Evolutionary conservation across 2,888 invertebrate genomes (phyloP).

Genomic region (Drosophila monieri): DNA sequence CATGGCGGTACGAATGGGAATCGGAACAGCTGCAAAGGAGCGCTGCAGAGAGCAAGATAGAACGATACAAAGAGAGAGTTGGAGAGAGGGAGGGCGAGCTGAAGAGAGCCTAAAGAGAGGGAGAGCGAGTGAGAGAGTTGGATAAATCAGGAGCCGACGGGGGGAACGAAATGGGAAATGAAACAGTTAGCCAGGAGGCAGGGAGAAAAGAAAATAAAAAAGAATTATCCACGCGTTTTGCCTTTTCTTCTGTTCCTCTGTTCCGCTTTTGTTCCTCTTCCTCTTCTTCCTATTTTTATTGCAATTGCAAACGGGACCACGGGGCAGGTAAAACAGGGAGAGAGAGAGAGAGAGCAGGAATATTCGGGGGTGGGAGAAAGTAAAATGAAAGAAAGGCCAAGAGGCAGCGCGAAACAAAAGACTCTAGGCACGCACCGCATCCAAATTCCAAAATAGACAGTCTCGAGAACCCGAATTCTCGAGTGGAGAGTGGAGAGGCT

Average conservation of each 20-base stretch:
- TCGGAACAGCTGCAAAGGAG: constrained; percentile 15
- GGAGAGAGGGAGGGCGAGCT: neutral
- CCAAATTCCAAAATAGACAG: constrained; percentile 22
- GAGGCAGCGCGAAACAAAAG: constrained; percentile 23
- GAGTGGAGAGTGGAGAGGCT: constrained; percentile 13
- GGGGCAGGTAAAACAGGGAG: constrained; percentile 22
- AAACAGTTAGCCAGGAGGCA: constrained; percentile 17
- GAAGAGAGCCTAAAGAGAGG: neutral
- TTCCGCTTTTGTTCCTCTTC: constrained; percentile 1
- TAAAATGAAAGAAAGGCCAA: constrained; percentile 11
- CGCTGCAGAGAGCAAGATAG: constrained; percentile 1
- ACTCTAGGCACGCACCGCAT: constrained; percentile 13
- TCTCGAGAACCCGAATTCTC: constrained; percentile 29
- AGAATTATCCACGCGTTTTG: constrained; percentile 49
- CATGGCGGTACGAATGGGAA: constrained; percentile 36
- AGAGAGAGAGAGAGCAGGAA: neutral
- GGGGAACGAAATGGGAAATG: neutral
- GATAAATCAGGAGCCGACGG: constrained; percentile 17
- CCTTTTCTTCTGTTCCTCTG: constrained; percentile 6
- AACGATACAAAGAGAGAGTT: neutral
- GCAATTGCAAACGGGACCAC: constrained; percentile 26
- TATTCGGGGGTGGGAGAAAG: neutral
- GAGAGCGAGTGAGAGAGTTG: neutral
- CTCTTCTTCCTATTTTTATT: constrained; percentile 17
- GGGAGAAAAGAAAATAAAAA: constrained; percentile 32